These are phyloP conservation scores for Tenthredo amoena DNA, from an alignment of 2,888 invertebrate species.

Conservation along the genomic window DNA sequence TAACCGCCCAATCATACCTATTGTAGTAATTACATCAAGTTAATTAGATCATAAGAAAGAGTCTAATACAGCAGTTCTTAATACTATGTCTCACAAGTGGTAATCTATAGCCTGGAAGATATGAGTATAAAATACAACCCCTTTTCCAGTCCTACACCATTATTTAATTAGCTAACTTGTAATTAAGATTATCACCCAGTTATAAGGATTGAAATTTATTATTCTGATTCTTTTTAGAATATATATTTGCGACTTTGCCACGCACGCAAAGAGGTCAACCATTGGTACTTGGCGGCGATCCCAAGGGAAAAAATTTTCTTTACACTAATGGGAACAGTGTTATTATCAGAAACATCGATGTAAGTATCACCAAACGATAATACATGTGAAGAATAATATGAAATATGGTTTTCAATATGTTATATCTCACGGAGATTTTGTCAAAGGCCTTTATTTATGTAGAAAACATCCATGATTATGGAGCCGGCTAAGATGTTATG, in stretches of 20 bases:
- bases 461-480: background rate
- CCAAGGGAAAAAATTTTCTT: conserved; percentile 97
- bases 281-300: conserved; percentile 96
- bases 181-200: background rate
- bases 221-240: conserved; percentile 82
- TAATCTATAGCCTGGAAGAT: background rate
- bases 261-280: conserved; percentile 97
- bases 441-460: background rate
- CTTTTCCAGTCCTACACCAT: background rate
- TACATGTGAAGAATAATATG: conserved; percentile 42
- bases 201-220: background rate
- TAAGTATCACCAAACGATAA: conserved; percentile 76
- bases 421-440: background rate
- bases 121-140: background rate
- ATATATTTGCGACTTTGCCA: conserved; percentile 95
- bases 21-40: conserved; percentile 5
- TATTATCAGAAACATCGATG: conserved; percentile 97
- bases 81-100: background rate
- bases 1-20: background rate
- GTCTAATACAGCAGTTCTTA: no score
- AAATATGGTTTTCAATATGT: conserved; percentile 46
- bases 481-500: background rate
- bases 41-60: background rate
- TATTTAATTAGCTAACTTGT: background rate
- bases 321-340: conserved; percentile 99